Evolutionary conservation across 2,113 vertebrate species (phyloP).

Genomic region (Numenius arquata): DNA sequence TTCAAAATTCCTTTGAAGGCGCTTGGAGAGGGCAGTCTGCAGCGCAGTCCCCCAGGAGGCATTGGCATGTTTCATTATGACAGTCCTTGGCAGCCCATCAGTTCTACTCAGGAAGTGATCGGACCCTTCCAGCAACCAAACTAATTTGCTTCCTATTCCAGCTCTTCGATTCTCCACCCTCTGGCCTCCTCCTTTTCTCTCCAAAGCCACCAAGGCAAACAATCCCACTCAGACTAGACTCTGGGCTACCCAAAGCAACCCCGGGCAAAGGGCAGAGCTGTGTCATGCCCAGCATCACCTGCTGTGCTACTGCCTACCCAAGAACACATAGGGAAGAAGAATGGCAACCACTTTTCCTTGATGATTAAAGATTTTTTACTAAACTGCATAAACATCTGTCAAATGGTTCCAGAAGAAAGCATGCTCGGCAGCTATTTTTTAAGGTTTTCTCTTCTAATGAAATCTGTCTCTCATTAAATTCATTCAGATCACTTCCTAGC

Average conservation of each 20-base stretch:
- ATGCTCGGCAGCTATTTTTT: background rate
- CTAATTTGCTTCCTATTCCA: conserved; percentile 45
- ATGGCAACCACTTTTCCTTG: background rate
- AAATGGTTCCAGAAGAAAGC: background rate
- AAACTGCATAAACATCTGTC: background rate
- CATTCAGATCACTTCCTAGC: background rate
- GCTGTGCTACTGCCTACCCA: background rate
- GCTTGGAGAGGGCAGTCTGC: background rate
- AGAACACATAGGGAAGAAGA: background rate
- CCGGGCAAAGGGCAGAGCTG: background rate
- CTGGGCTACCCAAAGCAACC: background rate
- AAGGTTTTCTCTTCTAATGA: background rate
- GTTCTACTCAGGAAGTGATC: conserved; percentile 23
- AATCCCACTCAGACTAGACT: background rate
- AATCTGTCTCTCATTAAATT: background rate
- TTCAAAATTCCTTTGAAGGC: conserved; percentile 34
- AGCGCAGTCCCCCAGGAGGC: background rate
- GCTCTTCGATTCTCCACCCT: conserved; percentile 19
- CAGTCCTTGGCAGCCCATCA: conserved; percentile 57
- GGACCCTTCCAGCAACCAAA: conserved; percentile 41
- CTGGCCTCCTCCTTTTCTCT: conserved; percentile 14
- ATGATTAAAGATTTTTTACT: background rate
- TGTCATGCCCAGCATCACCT: background rate
- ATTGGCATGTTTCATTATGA: conserved; percentile 61
- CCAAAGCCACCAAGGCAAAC: background rate